Conservation (phyloP, 2,888 invertebrate genomes). For the Bugula neritina region DNA sequence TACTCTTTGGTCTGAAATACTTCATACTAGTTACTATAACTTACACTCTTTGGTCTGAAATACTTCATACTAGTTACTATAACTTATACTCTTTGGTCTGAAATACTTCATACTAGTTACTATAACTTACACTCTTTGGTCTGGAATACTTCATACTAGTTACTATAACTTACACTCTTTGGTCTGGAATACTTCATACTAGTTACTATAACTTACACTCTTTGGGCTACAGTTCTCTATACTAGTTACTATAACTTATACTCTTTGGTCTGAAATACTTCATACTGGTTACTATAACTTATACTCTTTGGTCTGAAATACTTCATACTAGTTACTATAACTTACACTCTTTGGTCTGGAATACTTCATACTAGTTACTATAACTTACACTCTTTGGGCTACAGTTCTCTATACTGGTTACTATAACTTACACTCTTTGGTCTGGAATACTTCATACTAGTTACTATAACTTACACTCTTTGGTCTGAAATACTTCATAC, state of each 20-base stretch:
- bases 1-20: slow-evolving; percentile 69
- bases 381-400: slow-evolving; percentile 67
- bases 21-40: slow-evolving; percentile 66
- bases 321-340: slow-evolving; percentile 65
- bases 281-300: slow-evolving; percentile 63
- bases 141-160: slow-evolving; percentile 69
- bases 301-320: slow-evolving; percentile 70
- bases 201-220: slow-evolving; percentile 63
- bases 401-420: slow-evolving; percentile 68
- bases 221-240: slow-evolving; percentile 72
- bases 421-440: slow-evolving; percentile 67
- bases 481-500: slow-evolving; percentile 71
- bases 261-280: slow-evolving; percentile 71
- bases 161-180: slow-evolving; percentile 64
- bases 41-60: slow-evolving; percentile 70
- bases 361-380: slow-evolving; percentile 66
- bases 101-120: slow-evolving; percentile 69
- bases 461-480: slow-evolving; percentile 65
- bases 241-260: slow-evolving; percentile 62
- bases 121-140: slow-evolving; percentile 66
- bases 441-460: slow-evolving; percentile 69
- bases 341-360: slow-evolving; percentile 70
- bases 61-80: slow-evolving; percentile 67
- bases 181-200: slow-evolving; percentile 72
- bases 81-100: slow-evolving; percentile 66